These are phyloP conservation scores for Mallateleia sp. DNA, from an alignment of 2,888 invertebrate species.

Conservation along the genomic window DNA sequence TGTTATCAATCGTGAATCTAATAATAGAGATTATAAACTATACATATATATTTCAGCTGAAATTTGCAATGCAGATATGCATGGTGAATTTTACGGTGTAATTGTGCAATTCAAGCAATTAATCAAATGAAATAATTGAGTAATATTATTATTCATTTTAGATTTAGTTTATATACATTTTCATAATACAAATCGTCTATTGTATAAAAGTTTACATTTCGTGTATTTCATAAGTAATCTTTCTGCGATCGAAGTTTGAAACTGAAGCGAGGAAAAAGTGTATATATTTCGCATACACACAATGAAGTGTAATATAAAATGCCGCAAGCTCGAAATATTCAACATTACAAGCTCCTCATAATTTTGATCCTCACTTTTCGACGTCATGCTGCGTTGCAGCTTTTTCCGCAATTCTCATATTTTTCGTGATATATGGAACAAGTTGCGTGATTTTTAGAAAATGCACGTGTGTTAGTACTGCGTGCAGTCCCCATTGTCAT, in stretches of 20 bases:
- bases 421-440: constrained; percentile 67
- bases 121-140: neutral
- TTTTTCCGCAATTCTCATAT: constrained; percentile 54
- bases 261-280: neutral
- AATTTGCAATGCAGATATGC: neutral
- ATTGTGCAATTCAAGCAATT: neutral
- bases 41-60: neutral
- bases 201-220: constrained; percentile 19
- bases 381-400: constrained; percentile 57
- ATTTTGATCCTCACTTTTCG: constrained; percentile 62
- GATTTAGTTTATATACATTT: neutral
- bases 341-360: constrained; percentile 57
- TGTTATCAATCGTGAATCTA: neutral
- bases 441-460: constrained; percentile 68
- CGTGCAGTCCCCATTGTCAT: constrained; percentile 56
- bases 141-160: neutral
- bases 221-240: neutral
- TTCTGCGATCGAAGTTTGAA: neutral
- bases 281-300: constrained; percentile 3
- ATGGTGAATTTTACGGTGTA: neutral
- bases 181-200: neutral
- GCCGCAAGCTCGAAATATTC: constrained; percentile 36
- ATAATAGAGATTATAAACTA: constrained; percentile 1
- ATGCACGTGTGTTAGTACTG: constrained; percentile 24
- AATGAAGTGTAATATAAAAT: constrained; percentile 24